These are phyloP conservation scores for Natator depressus DNA, from an alignment of 2,113 vertebrate species.

Conservation along the genomic window DNA sequence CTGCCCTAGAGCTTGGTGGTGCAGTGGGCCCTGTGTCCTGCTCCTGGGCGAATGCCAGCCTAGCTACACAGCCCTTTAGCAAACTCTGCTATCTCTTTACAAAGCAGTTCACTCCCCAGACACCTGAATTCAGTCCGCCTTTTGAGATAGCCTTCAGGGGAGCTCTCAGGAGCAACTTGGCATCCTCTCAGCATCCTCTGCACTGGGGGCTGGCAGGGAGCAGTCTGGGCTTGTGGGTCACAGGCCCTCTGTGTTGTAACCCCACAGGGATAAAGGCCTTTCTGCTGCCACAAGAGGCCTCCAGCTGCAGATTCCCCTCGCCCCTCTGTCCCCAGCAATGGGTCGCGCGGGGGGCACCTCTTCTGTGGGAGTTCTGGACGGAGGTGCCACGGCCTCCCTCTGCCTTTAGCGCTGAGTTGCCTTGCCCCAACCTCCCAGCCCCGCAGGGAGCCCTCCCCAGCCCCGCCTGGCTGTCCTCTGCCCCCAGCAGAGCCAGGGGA, in stretches of 20 bases:
- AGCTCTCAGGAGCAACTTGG: background rate
- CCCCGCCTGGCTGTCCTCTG: too few relatives aligned
- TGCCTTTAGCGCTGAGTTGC: background rate
- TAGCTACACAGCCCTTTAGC: background rate
- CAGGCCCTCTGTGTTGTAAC: background rate
- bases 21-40: background rate
- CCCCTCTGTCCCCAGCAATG: background rate
- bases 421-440: background rate
- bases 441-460: background rate
- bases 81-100: background rate
- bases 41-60: background rate
- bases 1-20: background rate
- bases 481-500: background rate
- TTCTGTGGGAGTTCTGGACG: too few relatives aligned
- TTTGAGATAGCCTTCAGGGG: background rate
- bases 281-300: background rate
- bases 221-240: too few relatives aligned
- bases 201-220: too few relatives aligned
- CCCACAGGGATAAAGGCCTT: background rate
- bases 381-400: background rate
- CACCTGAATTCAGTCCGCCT: background rate
- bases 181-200: background rate
- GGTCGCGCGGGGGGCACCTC: background rate
- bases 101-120: background rate
- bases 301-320: background rate